Percentiles rank a stretch among this genome's conserved stretches.
These are phyloP conservation scores for Diarsia rubi DNA, from an alignment of 2,888 invertebrate genomes.

Conservation along the genomic window DNA sequence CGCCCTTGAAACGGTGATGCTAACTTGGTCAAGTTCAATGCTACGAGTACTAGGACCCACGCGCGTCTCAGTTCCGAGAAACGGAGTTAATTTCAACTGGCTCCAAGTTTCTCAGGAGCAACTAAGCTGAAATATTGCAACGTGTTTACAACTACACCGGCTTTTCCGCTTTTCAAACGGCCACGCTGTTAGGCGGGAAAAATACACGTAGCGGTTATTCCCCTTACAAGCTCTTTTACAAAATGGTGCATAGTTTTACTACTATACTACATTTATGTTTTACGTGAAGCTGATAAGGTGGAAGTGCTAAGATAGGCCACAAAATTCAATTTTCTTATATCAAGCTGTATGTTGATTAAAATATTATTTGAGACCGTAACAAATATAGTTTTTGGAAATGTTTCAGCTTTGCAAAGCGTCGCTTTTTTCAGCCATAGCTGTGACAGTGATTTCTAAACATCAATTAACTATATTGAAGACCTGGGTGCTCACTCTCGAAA, in stretches of 20 bases:
- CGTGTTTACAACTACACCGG: not conserved
- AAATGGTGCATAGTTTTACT: not conserved
- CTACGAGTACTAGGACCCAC: conserved; percentile 26
- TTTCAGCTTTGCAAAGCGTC: not conserved
- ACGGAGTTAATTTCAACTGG: not conserved
- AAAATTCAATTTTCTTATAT: too few relatives aligned
- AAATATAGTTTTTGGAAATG: not conserved
- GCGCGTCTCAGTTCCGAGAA: conserved; percentile 16
- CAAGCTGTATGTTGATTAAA: too few relatives aligned
- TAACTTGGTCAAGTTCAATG: conserved; percentile 46
- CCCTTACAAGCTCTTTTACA: not conserved
- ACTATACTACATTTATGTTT: not conserved
- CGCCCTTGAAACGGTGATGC: conserved; percentile 19
- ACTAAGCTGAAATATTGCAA: conserved; percentile 3
- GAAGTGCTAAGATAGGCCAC: too few relatives aligned
- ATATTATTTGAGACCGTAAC: too few relatives aligned
- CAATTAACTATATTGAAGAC: not conserved
- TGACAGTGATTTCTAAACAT: not conserved
- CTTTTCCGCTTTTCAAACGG: not conserved
- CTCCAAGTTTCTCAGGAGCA: not conserved
- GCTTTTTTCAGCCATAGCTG: not conserved
- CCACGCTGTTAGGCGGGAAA: not conserved
- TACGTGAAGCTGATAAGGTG: not conserved
- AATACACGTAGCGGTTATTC: not conserved
- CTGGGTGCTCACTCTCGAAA: too few relatives aligned